These are phyloP conservation scores for Dugesia japonica DNA, from an alignment of 2,888 invertebrate genomes.

Conservation along the genomic window DNA sequence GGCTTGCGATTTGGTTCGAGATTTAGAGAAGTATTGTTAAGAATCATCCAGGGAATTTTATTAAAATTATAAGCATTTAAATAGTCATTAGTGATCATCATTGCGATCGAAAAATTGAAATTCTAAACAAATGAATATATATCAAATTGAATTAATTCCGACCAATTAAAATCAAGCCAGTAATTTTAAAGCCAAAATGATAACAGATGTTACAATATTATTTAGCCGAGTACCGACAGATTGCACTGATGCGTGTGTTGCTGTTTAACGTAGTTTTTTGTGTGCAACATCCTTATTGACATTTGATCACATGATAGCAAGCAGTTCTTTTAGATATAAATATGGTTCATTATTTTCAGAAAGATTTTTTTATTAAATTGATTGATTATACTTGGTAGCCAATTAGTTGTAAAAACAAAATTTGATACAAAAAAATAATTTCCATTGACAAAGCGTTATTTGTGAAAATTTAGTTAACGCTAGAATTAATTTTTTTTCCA, in stretches of 20 bases:
- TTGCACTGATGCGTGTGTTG: conserved; percentile 5
- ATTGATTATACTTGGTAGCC: neutral
- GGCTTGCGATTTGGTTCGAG: neutral
- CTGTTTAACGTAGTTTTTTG: neutral
- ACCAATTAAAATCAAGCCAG: neutral
- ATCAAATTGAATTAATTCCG: neutral
- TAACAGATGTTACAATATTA: neutral
- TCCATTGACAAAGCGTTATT: too few species aligned
- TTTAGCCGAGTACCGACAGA: neutral
- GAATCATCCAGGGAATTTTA: neutral
- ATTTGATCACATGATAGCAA: conserved; percentile 12
- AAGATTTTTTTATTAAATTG: conserved; percentile 5
- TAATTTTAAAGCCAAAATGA: conserved; percentile 15
- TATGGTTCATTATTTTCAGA: neutral
- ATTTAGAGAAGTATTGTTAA: neutral
- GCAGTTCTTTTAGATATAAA: neutral
- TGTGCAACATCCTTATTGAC: neutral
- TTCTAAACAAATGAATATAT: neutral
- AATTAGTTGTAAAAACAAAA: neutral
- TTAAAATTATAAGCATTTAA: conserved; percentile 10
- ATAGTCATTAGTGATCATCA: neutral
- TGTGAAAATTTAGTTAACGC: too few species aligned
- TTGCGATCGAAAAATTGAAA: neutral
- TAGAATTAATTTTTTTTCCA: too few species aligned
- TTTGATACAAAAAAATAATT: neutral